A percentile compares a stretch with the other conserved stretches of the same genome.
Evolutionary conservation across 2,888 invertebrate species (phyloP).

Genomic region (Suillia variegata): DNA sequence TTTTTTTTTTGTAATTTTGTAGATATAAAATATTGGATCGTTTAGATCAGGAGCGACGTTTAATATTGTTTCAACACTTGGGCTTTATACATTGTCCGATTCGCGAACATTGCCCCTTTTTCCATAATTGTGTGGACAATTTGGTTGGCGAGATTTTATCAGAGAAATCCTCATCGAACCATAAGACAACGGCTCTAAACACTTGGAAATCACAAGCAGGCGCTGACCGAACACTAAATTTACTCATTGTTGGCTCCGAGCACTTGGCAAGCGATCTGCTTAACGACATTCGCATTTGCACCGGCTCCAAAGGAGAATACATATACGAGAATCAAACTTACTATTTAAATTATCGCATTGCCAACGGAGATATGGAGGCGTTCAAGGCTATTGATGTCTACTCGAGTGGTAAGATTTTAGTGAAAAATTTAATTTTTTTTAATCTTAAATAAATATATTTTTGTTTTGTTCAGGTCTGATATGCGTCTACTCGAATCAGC

Average conservation of each 20-base stretch:
- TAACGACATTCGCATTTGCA: constrained; percentile 82
- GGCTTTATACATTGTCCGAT: constrained; percentile 96
- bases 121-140: constrained; percentile 80
- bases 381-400: constrained; percentile 84
- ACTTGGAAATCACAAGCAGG: constrained; percentile 49
- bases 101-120: constrained; percentile 91
- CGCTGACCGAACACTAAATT: constrained; percentile 68
- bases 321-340: constrained; percentile 79
- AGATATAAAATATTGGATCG: constrained; percentile 93
- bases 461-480: constrained; percentile 70
- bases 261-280: constrained; percentile 87
- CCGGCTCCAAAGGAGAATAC: constrained; percentile 83
- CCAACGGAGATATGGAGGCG: constrained; percentile 87
- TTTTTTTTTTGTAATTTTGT: constrained; percentile 26
- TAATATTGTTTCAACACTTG: constrained; percentile 92
- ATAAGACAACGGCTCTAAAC: constrained; percentile 63
- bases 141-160: constrained; percentile 68
- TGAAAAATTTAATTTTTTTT: constrained; percentile 10
- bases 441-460: constrained; percentile 4
- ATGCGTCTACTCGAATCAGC: constrained; percentile 88
- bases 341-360: constrained; percentile 82
- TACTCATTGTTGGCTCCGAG: constrained; percentile 86
- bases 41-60: constrained; percentile 91
- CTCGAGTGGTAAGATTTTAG: constrained; percentile 74
- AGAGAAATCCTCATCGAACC: constrained; percentile 64